Conservation (phyloP, 2,888 invertebrate genomes). For the Pyrrhia umbra region DNA sequence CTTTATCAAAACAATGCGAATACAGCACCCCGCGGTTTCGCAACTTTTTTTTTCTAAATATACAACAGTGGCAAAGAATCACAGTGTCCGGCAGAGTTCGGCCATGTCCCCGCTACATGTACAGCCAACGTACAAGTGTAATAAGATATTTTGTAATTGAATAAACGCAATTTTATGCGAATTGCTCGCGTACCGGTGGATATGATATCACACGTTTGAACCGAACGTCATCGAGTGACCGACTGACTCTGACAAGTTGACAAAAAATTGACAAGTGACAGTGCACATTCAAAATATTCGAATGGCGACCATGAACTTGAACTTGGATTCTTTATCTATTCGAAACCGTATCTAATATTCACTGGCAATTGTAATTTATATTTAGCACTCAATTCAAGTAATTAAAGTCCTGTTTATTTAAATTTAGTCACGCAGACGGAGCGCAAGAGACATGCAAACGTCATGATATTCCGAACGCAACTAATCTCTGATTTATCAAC, state of each 20-base stretch:
- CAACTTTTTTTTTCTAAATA: constrained; percentile 68
- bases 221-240: constrained; percentile 80
- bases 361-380: constrained; percentile 44
- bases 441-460: constrained; percentile 54
- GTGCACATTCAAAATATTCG: constrained; percentile 73
- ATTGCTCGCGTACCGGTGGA: constrained; percentile 77
- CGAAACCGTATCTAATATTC: constrained; percentile 39
- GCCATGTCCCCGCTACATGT: constrained; percentile 74
- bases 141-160: constrained; percentile 86
- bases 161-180: constrained; percentile 86
- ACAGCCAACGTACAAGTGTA: constrained; percentile 74
- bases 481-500: constrained; percentile 69
- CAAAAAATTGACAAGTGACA: constrained; percentile 76
- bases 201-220: constrained; percentile 78
- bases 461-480: constrained; percentile 73
- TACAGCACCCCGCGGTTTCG: constrained; percentile 58
- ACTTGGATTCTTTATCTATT: constrained; percentile 65
- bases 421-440: constrained; percentile 31
- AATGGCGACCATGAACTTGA: constrained; percentile 81
- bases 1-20: constrained; percentile 78
- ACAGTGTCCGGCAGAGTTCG: constrained; percentile 74
- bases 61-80: constrained; percentile 70
- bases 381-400: constrained; percentile 36
- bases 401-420: constrained; percentile 39
- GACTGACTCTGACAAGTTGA: constrained; percentile 84